Evolutionary conservation across 2,888 invertebrate genomes (phyloP), one percentile per base, ranked within the genome.

Genomic region (Tachystola acroxantha): DNA sequence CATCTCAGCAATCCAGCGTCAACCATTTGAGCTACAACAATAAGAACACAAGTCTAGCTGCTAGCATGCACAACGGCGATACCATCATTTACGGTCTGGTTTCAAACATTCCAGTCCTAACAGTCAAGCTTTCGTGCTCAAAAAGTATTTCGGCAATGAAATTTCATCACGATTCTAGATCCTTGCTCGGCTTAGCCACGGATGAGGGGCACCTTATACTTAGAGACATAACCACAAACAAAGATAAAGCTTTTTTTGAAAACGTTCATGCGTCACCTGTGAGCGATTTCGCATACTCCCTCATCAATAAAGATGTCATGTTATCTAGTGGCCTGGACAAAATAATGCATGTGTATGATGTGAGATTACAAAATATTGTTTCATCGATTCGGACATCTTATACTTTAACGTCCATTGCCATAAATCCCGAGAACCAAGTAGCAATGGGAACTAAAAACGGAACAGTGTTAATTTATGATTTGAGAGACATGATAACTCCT

Each of bases 371-470:
- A 52, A 77, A 72, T 62, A 65, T 81, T 34, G 82, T 87, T n/a
- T 76, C 82, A 9, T 76, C 82, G 3, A 67, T 79, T 19, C 67
- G 61, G 43, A 81, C 87, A 5, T 57, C 76, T 20, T 65, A 78
- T 36, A 75, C 76, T 19, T 57, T 88, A 10, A 79, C 81, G 48
- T 66, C 80, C 39, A 42, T 86, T 43, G 64, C 88, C 49, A 64
- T 85, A 50, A 76, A 88, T 50, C 50, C 66, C 22, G 82, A 87
- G 16, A 84, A 80, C 45, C 78, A 78, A 52, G 79, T 90, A n/a
- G 88, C 86, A 4, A 70, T 89, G 28, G 90, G 88, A 9, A 82
- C 88, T 11, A 89, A 88, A 54, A 87, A 80, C 65, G 90, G 90
- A n/a, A 51, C 69, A 32, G 68, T 89, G 3, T 56, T 86, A 27